Evolutionary conservation across 2,797 vertebrate species (phyloP).

Genomic region (Liparis tanakae): DNA sequence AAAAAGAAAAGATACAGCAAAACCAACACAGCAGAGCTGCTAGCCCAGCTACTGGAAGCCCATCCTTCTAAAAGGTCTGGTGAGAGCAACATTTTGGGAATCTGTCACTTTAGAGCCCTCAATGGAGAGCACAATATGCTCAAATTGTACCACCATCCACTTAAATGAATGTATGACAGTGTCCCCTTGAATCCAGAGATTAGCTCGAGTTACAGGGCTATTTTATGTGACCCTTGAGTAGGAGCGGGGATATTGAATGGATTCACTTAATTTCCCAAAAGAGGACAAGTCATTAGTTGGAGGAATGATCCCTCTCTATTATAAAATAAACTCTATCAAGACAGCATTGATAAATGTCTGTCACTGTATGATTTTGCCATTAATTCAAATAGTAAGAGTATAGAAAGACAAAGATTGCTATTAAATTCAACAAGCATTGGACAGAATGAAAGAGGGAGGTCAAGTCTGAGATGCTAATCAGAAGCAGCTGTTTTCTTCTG

Average conservation of each 20-base stretch:
- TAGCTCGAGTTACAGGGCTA: conserved; percentile 17
- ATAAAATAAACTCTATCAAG: conserved; percentile 1
- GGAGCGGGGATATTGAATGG: conserved; percentile 45
- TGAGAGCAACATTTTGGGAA: conserved; percentile 16
- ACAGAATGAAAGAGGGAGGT: neutral
- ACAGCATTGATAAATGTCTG: conserved; percentile 25
- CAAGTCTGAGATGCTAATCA: conserved; percentile 14
- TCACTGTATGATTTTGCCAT: conserved; percentile 9
- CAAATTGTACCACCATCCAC: conserved; percentile 8
- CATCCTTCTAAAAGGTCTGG: conserved; percentile 19
- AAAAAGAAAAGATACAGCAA: no score
- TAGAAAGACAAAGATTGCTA: conserved; percentile 4
- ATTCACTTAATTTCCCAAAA: conserved; percentile 65
- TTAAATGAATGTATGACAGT: conserved; percentile 31
- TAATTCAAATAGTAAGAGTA: neutral
- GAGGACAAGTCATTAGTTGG: conserved; percentile 50
- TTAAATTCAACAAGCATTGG: neutral
- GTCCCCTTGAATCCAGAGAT: conserved; percentile 1
- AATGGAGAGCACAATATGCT: conserved; percentile 14
- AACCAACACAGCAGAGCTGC: conserved; percentile 44
- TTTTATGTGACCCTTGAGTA: conserved; percentile 35
- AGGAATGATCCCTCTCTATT: conserved; percentile 11
- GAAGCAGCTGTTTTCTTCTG: conserved; percentile 25
- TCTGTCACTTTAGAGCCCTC: conserved; percentile 26
- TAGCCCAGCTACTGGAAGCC: conserved; percentile 13